phyloP scores from a whole-genome alignment of 2,113 vertebrate species.

The Triplophysa dalaica region DNA sequence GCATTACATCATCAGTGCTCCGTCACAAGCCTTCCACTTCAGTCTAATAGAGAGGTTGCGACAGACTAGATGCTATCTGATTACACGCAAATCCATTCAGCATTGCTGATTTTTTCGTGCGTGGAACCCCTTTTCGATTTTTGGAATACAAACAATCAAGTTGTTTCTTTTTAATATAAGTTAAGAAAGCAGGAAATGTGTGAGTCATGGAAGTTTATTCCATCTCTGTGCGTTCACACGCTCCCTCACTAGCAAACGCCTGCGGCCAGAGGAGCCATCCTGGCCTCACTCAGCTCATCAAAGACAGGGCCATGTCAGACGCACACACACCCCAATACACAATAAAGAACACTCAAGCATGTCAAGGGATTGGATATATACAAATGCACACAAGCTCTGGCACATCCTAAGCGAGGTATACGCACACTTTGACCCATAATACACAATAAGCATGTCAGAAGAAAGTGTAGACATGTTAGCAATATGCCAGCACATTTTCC shows the following conservation, averaged over 20 bases:
- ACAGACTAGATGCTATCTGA: slow-evolving; percentile 20
- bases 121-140: slow-evolving; percentile 49
- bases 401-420: slow-evolving; percentile 32
- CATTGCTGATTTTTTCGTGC: slow-evolving; percentile 16
- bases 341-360: slow-evolving; percentile 21
- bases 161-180: slow-evolving; percentile 61
- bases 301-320: slow-evolving; percentile 14
- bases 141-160: slow-evolving; percentile 44
- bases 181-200: slow-evolving; percentile 53
- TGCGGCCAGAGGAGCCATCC: slow-evolving; percentile 28
- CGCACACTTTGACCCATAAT: slow-evolving; percentile 21
- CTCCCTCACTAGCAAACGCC: slow-evolving; percentile 41
- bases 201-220: slow-evolving; percentile 52
- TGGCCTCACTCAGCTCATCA: slow-evolving; percentile 37
- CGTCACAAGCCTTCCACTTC: neutral
- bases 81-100: neutral
- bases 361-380: slow-evolving; percentile 30
- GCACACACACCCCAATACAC: slow-evolving; percentile 25
- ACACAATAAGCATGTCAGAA: slow-evolving; percentile 18
- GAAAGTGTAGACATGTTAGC: slow-evolving; percentile 19
- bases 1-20: too few species aligned
- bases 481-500: slow-evolving; percentile 20
- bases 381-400: slow-evolving; percentile 37
- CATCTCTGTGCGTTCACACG: slow-evolving; percentile 47
- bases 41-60: slow-evolving; percentile 3